These are phyloP conservation scores for Pungitius pungitius DNA, from an alignment of 2,113 vertebrate species.

Conservation along the genomic window DNA sequence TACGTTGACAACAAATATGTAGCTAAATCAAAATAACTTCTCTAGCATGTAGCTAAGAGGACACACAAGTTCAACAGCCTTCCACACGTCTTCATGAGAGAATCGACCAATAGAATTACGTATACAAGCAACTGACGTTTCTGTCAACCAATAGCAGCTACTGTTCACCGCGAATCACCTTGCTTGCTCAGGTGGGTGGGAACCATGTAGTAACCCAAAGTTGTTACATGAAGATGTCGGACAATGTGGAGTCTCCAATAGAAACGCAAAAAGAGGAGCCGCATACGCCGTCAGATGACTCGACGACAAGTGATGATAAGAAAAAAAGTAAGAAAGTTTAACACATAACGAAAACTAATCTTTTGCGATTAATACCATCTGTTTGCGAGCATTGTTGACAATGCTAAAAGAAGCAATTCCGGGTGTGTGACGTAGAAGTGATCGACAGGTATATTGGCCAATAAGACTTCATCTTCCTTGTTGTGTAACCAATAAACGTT, in stretches of 20 bases:
- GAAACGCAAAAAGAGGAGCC: slow-evolving; percentile 79
- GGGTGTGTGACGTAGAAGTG: slow-evolving; percentile 10
- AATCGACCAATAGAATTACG: slow-evolving; percentile 57
- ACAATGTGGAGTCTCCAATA: slow-evolving; percentile 78
- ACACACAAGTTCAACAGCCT: slow-evolving; percentile 11
- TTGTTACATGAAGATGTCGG: slow-evolving; percentile 77
- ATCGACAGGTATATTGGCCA: slow-evolving; percentile 44
- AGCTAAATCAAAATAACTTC: slow-evolving; percentile 27
- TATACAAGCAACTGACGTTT: slow-evolving; percentile 17
- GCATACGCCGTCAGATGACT: slow-evolving; percentile 66
- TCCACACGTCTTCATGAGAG: not conserved
- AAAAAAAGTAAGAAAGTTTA: slow-evolving; percentile 79
- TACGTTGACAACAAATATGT: not conserved
- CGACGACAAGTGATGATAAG: slow-evolving; percentile 74
- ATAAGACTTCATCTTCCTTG: slow-evolving; percentile 9
- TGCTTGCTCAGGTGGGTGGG: not conserved
- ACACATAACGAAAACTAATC: not conserved
- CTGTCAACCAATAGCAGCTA: slow-evolving; percentile 42
- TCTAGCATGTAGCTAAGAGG: slow-evolving; percentile 19
- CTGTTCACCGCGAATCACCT: not conserved
- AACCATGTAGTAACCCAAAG: not conserved
- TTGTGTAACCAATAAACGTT: slow-evolving; percentile 51
- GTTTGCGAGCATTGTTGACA: slow-evolving; percentile 4
- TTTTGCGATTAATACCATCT: not conserved
- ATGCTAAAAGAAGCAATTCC: slow-evolving; percentile 33